Evolutionary conservation across 2,113 vertebrate species (phyloP).

Genomic region (Vombatus ursinus): DNA sequence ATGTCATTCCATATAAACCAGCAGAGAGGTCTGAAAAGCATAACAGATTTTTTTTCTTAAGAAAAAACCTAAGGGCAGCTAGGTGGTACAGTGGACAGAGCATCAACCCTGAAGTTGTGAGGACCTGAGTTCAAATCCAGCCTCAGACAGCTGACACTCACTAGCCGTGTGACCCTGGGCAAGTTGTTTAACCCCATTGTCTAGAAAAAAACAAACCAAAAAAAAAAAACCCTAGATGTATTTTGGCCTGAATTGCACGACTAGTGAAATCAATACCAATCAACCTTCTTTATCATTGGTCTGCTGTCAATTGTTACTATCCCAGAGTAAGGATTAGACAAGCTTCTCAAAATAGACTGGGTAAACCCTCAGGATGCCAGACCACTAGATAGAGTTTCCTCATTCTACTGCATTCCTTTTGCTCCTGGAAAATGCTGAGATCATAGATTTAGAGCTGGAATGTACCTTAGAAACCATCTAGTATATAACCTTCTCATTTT

Average conservation of each 20-base stretch:
- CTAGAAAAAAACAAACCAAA: too few relatives aligned
- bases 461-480: neutral
- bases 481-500: neutral
- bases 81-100: too few relatives aligned
- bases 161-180: too few relatives aligned
- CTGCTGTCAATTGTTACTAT: slow-evolving; percentile 38
- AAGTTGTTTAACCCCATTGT: too few relatives aligned
- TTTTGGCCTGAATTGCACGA: slow-evolving; percentile 39
- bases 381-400: slow-evolving; percentile 20
- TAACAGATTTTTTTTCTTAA: neutral
- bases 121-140: too few relatives aligned
- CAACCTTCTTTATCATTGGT: slow-evolving; percentile 9
- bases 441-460: neutral
- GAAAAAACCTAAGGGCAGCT: neutral
- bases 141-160: too few relatives aligned
- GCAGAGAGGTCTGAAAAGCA: slow-evolving; percentile 38
- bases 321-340: slow-evolving; percentile 38
- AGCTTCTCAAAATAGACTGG: slow-evolving; percentile 22
- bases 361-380: slow-evolving; percentile 25
- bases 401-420: slow-evolving; percentile 31
- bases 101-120: too few relatives aligned
- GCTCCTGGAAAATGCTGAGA: slow-evolving; percentile 13
- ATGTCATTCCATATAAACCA: slow-evolving; percentile 14
- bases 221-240: neutral
- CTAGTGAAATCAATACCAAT: slow-evolving; percentile 60